A percentile compares a stretch with the other conserved stretches of the same genome.
These are phyloP conservation scores for Drosophila diplacantha DNA, from an alignment of 2,888 invertebrate genomes.

Conservation along the genomic window DNA sequence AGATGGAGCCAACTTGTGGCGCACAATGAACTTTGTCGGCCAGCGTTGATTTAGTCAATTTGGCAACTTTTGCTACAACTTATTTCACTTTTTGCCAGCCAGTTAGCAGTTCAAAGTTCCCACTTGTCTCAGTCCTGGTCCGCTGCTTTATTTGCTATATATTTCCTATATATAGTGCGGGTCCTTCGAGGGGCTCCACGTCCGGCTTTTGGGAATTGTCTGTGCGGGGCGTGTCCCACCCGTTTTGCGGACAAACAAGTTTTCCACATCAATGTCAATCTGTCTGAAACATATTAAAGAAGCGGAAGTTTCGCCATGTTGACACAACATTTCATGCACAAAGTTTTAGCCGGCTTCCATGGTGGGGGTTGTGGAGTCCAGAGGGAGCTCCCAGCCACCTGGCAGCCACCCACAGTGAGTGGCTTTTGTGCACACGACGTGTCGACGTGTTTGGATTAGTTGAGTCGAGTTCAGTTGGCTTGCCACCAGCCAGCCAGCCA, in stretches of 20 bases:
- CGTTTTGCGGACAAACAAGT: constrained; percentile 66
- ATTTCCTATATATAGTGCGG: constrained; percentile 4
- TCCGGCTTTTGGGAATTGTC: constrained; percentile 24
- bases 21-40: constrained; percentile 43
- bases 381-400: constrained; percentile 15
- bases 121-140: constrained; percentile 32
- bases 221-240: constrained; percentile 42
- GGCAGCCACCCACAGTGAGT: constrained; percentile 38
- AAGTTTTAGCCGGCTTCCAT: constrained; percentile 48
- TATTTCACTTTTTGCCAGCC: constrained; percentile 51
- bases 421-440: constrained; percentile 54
- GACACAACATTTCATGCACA: constrained; percentile 68
- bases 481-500: constrained; percentile 18
- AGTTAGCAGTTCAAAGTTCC: constrained; percentile 32
- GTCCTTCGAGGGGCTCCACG: constrained; percentile 16
- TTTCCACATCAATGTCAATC: constrained; percentile 75
- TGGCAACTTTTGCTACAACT: constrained; percentile 56
- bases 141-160: constrained; percentile 44
- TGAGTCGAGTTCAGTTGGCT: constrained; percentile 39
- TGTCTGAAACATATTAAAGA: constrained; percentile 74
- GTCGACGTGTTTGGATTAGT: constrained; percentile 61
- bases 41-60: constrained; percentile 64
- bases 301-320: constrained; percentile 73
- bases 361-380: constrained; percentile 2
- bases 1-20: constrained; percentile 39